Evolutionary conservation across 2,888 invertebrate species (phyloP).

Genomic region (Amphipyra tragopoginis): DNA sequence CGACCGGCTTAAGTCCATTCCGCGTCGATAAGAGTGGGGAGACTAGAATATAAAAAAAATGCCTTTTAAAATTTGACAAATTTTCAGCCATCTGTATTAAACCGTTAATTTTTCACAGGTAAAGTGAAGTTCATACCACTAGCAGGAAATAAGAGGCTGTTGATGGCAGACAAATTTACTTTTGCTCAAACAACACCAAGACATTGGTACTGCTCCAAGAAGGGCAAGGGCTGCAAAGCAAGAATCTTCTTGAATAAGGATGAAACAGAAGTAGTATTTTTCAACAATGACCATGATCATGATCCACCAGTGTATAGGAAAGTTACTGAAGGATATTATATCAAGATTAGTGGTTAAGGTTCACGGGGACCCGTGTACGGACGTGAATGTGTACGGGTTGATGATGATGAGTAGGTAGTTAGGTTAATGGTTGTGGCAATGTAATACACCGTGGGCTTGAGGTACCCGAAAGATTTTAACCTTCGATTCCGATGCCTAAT

Average conservation of each 20-base stretch:
- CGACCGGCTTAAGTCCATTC: too few relatives aligned
- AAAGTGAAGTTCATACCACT: conserved; percentile 66
- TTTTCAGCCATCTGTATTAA: background rate
- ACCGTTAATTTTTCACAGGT: conserved; percentile 42
- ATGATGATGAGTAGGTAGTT: too few relatives aligned
- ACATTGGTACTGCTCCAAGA: conserved; percentile 77
- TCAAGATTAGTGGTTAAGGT: conserved; percentile 57
- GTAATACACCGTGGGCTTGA: too few relatives aligned
- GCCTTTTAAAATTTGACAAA: too few relatives aligned
- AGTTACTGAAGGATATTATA: conserved; percentile 55
- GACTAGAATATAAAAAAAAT: too few relatives aligned
- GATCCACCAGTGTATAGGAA: conserved; percentile 64
- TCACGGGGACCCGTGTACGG: too few relatives aligned
- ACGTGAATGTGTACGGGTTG: too few relatives aligned
- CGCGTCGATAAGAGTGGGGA: too few relatives aligned
- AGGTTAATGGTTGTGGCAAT: too few relatives aligned
- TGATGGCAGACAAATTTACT: conserved; percentile 73
- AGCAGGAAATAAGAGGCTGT: conserved; percentile 59
- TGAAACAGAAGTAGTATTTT: conserved; percentile 54
- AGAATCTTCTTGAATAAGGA: conserved; percentile 63
- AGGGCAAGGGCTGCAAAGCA: conserved; percentile 72
- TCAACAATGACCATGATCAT: conserved; percentile 65
- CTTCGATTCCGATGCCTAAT: too few relatives aligned
- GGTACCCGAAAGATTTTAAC: too few relatives aligned
- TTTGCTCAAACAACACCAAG: conserved; percentile 66